Evolutionary conservation across 1,140 invertebrate genomes (phyloP), one percentile per base, ranked within the genome.

Genomic region (Caenorhabditis brenneri): DNA sequence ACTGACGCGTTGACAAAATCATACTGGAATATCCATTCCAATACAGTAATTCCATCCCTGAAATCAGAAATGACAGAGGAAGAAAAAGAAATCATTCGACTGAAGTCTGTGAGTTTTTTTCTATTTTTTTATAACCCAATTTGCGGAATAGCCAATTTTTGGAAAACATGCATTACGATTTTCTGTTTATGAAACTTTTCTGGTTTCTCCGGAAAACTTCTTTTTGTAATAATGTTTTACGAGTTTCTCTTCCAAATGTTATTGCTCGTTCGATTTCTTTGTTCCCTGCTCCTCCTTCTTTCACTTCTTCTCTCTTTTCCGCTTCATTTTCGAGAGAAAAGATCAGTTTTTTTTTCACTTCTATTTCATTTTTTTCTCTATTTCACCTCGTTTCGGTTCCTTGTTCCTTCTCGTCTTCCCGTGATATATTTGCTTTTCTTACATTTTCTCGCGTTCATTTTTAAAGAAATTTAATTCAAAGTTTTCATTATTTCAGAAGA

Each of bases 281-380:
- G 19, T 29, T 19, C 65, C 22, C 36, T 74, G 65, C 36, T 74
- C n/a, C 65, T 74, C 65, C 24, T 42, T 46, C 33, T 5, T 29
- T 46, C 15, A 9, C 24, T 74, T 42, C 36, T 6, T 42, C 39
- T 42, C 39, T 42, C 39, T 42, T 42, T 5, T 42, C 12, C 39
- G 16, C 10, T n/a, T 74, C 65, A 42, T 42, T 74, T 33, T 74
- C 4, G 42, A 39, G 58, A 31, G 36, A 74, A 74, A 74, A 74
- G 65, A 42, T 74, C 36, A 65, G 58, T 65, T 74, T 74, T 74
- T 74, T 74, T 36, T 16, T 33, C n/a, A 39, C 33, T 65, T 6
- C 31, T 36, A 1, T 65, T 65, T 65, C 60, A 29, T 58, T 58
- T n/a, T 58, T 27, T n/a, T 33, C 60, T 65, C 22, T 19, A 36